These are phyloP conservation scores for Thera britannica DNA, from an alignment of 2,888 invertebrate genomes.

Conservation along the genomic window DNA sequence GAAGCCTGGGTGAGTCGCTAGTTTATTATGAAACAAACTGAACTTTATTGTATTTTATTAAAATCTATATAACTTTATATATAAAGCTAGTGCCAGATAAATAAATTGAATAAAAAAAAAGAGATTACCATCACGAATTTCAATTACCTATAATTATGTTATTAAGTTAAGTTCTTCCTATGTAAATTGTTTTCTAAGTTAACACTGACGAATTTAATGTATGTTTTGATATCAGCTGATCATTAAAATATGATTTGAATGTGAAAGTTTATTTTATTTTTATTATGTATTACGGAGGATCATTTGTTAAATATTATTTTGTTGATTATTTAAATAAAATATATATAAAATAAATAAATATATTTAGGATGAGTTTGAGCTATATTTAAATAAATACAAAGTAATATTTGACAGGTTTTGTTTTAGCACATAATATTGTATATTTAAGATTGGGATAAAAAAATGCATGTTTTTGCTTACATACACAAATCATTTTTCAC, in stretches of 20 bases:
- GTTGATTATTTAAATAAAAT: slow-evolving; percentile 3
- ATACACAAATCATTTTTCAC: slow-evolving; percentile 41
- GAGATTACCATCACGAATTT: slow-evolving; percentile 58
- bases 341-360: background rate
- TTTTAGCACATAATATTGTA: slow-evolving; percentile 7
- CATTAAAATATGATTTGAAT: slow-evolving; percentile 42
- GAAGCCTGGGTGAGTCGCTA: too few relatives aligned
- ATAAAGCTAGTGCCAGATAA: slow-evolving; percentile 29
- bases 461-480: slow-evolving; percentile 46
- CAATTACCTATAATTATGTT: slow-evolving; percentile 28
- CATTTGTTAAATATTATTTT: slow-evolving; percentile 12
- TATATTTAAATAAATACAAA: background rate
- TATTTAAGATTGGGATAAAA: slow-evolving; percentile 7
- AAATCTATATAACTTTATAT: background rate
- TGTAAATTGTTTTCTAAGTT: slow-evolving; percentile 28
- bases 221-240: slow-evolving; percentile 35
- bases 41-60: too few relatives aligned
- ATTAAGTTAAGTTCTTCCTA: slow-evolving; percentile 33
- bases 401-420: slow-evolving; percentile 13
- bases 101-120: slow-evolving; percentile 39
- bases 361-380: background rate
- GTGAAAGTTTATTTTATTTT: slow-evolving; percentile 41
- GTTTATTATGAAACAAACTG: too few relatives aligned
- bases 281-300: slow-evolving; percentile 19
- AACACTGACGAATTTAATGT: slow-evolving; percentile 35